A percentile compares a stretch with the other conserved stretches of the same genome.
phyloP scores from a whole-genome alignment of 92 coral and sea anemone genomes.

The Epizoanthus rinbou region DNA sequence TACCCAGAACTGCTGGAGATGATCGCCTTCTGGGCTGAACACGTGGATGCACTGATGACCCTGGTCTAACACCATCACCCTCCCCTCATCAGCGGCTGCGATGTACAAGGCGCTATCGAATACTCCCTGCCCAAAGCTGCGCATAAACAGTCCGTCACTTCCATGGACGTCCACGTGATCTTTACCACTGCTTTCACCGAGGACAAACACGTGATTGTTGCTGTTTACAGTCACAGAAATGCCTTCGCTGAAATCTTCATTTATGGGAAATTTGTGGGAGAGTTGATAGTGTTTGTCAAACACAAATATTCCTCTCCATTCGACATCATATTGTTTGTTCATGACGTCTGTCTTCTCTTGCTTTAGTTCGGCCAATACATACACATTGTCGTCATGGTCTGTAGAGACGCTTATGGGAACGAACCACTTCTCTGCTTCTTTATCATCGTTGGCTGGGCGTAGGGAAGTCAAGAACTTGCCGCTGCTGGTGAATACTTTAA shows the following conservation, averaged over 20 bases:
- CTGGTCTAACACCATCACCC: constrained; percentile 41
- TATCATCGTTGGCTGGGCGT: constrained; percentile 7
- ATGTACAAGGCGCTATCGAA: constrained; percentile 35
- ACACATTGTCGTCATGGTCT: constrained; percentile 13
- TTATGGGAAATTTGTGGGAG: constrained; percentile 12
- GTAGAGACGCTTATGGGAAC: constrained; percentile 33
- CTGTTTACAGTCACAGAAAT: constrained; percentile 27
- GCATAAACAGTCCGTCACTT: constrained; percentile 22
- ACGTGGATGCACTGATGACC: constrained; percentile 39
- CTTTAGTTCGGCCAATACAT: constrained; percentile 34
- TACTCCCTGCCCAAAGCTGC: constrained; percentile 24
- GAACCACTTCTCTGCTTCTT: constrained; percentile 19
- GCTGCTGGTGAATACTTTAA: constrained; percentile 31
- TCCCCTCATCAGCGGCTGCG: constrained; percentile 19
- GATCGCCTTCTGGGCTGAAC: constrained; percentile 35
- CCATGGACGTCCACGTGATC: constrained; percentile 31
- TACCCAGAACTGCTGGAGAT: constrained; percentile 15
- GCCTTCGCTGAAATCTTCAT: constrained; percentile 32
- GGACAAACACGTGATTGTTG: constrained; percentile 43
- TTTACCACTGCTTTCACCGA: constrained; percentile 35
- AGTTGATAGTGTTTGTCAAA: constrained; percentile 24
- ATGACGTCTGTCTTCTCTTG: background rate
- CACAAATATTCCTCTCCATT: constrained; percentile 35
- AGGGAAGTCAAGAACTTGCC: constrained; percentile 28
- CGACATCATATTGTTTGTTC: background rate